These are phyloP conservation scores for Cephus rjabovi DNA, from an alignment of 2,888 invertebrate species.

Conservation along the genomic window DNA sequence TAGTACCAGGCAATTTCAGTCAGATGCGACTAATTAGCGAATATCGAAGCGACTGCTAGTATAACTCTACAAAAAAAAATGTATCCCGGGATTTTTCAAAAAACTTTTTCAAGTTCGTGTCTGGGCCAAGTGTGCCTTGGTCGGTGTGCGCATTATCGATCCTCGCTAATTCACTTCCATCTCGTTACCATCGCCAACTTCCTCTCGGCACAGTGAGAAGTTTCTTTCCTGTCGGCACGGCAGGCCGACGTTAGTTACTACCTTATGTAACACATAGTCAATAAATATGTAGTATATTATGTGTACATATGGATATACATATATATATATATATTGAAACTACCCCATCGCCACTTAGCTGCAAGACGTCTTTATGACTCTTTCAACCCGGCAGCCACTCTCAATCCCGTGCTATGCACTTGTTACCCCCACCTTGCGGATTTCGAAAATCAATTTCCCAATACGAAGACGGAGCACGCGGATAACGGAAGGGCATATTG, in stretches of 20 bases:
- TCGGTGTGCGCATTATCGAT: background rate
- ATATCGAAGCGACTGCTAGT: too few relatives aligned
- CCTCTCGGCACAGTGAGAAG: background rate
- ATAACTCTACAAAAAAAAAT: too few relatives aligned
- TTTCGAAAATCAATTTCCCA: background rate
- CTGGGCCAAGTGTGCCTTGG: background rate
- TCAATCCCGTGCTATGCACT: background rate
- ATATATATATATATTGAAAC: background rate
- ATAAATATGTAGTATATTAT: background rate
- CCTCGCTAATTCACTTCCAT: background rate
- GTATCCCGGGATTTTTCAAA: background rate
- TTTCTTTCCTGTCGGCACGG: background rate
- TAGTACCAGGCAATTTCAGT: too few relatives aligned
- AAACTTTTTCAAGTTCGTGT: background rate
- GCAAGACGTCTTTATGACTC: background rate
- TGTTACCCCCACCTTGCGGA: background rate
- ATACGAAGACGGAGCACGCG: background rate
- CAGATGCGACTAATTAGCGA: too few relatives aligned
- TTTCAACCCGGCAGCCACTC: background rate
- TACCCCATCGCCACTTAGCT: background rate
- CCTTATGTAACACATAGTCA: background rate
- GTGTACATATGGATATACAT: background rate
- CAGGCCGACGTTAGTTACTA: background rate
- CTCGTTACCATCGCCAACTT: background rate
- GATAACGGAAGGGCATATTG: background rate